phyloP scores from a whole-genome alignment of 2,113 vertebrate genomes.

The Coregonus clupeaformis region DNA sequence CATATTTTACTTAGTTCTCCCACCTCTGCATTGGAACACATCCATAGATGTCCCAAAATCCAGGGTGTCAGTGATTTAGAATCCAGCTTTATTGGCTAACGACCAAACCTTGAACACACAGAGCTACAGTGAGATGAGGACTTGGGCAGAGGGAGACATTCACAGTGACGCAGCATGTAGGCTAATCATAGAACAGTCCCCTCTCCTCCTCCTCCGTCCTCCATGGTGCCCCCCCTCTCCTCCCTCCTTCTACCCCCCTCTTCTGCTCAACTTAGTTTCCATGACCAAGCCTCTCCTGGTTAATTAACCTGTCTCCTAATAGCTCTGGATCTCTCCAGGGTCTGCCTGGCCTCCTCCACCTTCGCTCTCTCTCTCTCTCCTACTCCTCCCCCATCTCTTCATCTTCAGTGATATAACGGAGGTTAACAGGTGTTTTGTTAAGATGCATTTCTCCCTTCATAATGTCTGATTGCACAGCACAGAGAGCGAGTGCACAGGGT shows the following conservation, averaged over 20 bases:
- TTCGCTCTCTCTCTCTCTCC: no score
- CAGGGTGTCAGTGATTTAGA: no score
- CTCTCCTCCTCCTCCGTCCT: constrained; percentile 27
- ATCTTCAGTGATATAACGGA: constrained; percentile 37
- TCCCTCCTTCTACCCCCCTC: constrained; percentile 30
- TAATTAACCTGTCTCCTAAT: constrained; percentile 73
- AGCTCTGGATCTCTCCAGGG: constrained; percentile 62
- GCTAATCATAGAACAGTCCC: constrained; percentile 55
- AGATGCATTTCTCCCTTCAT: constrained; percentile 32
- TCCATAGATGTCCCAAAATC: no score
- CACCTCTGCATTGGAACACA: no score
- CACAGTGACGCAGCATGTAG: constrained; percentile 45
- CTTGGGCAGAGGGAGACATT: constrained; percentile 16
- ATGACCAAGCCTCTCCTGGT: constrained; percentile 74
- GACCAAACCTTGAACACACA: no score
- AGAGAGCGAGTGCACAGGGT: background rate
- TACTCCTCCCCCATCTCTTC: background rate
- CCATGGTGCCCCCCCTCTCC: background rate
- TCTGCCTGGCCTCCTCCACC: constrained; percentile 26
- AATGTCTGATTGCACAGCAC: constrained; percentile 21
- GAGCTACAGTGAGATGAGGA: constrained; percentile 18
- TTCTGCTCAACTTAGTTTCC: constrained; percentile 61
- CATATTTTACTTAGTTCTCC: no score
- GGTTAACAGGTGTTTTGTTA: constrained; percentile 38
- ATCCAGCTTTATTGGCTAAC: no score